These are phyloP conservation scores for Branchinecta lynchi DNA, from an alignment of 1,140 invertebrate species.

Conservation along the genomic window DNA sequence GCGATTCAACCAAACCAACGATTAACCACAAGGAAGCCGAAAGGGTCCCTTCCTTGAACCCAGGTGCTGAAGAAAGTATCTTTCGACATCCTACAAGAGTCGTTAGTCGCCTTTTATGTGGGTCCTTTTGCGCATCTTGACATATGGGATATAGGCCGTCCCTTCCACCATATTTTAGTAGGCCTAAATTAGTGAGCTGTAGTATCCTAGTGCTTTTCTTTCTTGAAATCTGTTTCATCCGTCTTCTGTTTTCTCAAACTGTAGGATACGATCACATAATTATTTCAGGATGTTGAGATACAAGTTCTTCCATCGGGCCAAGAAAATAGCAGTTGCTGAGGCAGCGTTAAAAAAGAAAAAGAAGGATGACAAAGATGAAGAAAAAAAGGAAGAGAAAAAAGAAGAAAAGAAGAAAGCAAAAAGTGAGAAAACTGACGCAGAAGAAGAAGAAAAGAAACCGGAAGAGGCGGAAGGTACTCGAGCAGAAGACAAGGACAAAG, in stretches of 20 bases:
- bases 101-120: constrained; percentile 18
- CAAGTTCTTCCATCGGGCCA: constrained; percentile 87
- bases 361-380: constrained; percentile 25
- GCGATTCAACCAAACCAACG: no score
- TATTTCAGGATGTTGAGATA: constrained; percentile 56
- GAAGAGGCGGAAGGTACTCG: constrained; percentile 43
- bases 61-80: no score
- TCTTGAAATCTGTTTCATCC: no score
- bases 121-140: constrained; percentile 19
- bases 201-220: no score
- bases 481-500: constrained; percentile 33
- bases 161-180: no score
- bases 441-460: constrained; percentile 28
- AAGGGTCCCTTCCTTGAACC: no score
- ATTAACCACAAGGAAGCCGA: no score
- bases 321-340: constrained; percentile 63
- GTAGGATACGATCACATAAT: no score
- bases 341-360: constrained; percentile 50
- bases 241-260: no score
- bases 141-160: constrained; percentile 17
- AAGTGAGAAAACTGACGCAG: constrained; percentile 15
- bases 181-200: no score
- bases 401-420: constrained; percentile 31
- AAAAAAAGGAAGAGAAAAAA: constrained; percentile 38
- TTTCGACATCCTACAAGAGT: constrained; percentile 23